Percentiles rank a stretch among this genome's conserved stretches.
Conservation (phyloP, 2,797 vertebrate species). For the Neoniphon sammara region DNA sequence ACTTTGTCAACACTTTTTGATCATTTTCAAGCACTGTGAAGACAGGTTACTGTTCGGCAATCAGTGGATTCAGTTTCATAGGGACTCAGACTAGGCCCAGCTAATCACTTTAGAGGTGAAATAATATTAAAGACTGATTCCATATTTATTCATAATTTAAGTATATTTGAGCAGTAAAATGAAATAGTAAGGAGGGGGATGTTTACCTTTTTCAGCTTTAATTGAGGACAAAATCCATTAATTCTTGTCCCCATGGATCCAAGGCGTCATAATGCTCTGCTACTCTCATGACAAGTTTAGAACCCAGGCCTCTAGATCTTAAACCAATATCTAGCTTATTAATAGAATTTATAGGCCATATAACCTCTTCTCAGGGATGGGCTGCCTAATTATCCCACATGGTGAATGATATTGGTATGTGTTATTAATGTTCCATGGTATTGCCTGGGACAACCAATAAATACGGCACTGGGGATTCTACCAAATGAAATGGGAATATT, state of each 20-base stretch:
- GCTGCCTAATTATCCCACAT: constrained; percentile 78
- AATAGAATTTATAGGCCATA: constrained; percentile 82
- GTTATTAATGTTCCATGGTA: constrained; percentile 79
- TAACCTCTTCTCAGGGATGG: constrained; percentile 67
- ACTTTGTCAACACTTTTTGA: neutral
- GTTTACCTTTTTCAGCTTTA: constrained; percentile 58
- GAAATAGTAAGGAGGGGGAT: constrained; percentile 37
- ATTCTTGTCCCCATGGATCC: constrained; percentile 62
- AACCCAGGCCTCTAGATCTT: constrained; percentile 68
- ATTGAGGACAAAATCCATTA: constrained; percentile 61
- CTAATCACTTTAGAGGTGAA: constrained; percentile 38
- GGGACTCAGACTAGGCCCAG: constrained; percentile 11
- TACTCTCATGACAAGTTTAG: constrained; percentile 74
- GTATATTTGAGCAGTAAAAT: constrained; percentile 43
- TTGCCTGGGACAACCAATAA: constrained; percentile 80
- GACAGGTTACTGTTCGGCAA: constrained; percentile 8
- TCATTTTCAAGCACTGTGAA: neutral
- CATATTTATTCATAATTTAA: constrained; percentile 36
- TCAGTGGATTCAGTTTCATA: constrained; percentile 33
- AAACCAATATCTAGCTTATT: constrained; percentile 82
- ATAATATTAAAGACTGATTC: constrained; percentile 23
- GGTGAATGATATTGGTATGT: constrained; percentile 76
- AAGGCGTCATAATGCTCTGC: constrained; percentile 59
- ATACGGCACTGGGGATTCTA: constrained; percentile 72
- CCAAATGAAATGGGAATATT: constrained; percentile 78